Conservation (phyloP, 2,888 invertebrate species). For the Zaprionus bogoriensis region DNA sequence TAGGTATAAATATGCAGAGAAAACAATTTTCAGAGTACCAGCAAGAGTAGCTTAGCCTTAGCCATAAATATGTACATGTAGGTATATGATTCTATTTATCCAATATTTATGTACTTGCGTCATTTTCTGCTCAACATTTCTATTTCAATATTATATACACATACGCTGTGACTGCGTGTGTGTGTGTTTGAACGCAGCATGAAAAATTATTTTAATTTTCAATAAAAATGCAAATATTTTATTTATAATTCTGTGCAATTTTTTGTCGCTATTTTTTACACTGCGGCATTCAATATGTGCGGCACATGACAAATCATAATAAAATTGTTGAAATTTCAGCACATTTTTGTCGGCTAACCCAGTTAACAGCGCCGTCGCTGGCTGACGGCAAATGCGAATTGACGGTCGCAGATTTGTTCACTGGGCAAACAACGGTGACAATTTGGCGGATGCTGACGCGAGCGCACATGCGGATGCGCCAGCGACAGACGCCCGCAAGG, state of each 20-base stretch:
- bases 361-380: conserved; percentile 12
- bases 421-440: conserved; percentile 12
- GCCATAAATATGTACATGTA: background rate
- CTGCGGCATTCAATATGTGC: conserved; percentile 37
- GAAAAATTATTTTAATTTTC: conserved; percentile 72
- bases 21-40: too few relatives aligned
- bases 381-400: conserved; percentile 2
- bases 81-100: too few relatives aligned
- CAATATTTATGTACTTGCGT: background rate
- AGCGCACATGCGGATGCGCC: too few relatives aligned
- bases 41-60: too few relatives aligned
- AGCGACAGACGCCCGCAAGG: too few relatives aligned
- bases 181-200: conserved; percentile 11
- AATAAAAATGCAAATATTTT: conserved; percentile 76
- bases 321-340: conserved; percentile 12
- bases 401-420: background rate
- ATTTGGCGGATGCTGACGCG: conserved; percentile 7
- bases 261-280: conserved; percentile 11
- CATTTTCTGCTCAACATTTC: conserved; percentile 35
- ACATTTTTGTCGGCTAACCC: conserved; percentile 29
- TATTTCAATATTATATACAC: conserved; percentile 26
- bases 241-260: conserved; percentile 58
- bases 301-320: background rate
- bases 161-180: background rate
- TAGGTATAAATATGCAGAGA: too few relatives aligned